Evolutionary conservation across 2,797 vertebrate species (phyloP).

Genomic region (Crenuchus spilurus): DNA sequence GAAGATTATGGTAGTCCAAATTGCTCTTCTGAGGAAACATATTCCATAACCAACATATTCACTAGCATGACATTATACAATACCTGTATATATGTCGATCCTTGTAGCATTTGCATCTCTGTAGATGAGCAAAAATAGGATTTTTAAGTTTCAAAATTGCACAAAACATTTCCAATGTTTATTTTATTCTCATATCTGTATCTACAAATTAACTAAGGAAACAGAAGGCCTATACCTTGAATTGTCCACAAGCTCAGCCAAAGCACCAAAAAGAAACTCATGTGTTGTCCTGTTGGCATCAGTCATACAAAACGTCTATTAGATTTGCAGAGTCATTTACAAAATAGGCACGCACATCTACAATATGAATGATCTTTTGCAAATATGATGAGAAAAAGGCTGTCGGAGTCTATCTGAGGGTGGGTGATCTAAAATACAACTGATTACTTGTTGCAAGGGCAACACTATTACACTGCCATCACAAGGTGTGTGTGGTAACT

Average conservation of each 20-base stretch:
- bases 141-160: not conserved
- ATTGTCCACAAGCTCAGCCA: conserved; percentile 98
- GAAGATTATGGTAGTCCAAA: not conserved
- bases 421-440: too few species aligned
- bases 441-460: too few species aligned
- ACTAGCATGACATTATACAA: not conserved
- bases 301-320: not conserved
- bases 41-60: too few species aligned
- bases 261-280: conserved; percentile 96
- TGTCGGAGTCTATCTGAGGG: too few species aligned
- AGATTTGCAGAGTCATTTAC: not conserved
- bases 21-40: not conserved
- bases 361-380: not conserved
- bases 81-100: conserved; percentile 97
- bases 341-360: not conserved
- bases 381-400: not conserved
- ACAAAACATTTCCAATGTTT: not conserved
- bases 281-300: conserved; percentile 91
- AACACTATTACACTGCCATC: too few species aligned
- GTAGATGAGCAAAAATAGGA: conserved; percentile 60
- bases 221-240: conserved; percentile 83
- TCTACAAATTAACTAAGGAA: not conserved
- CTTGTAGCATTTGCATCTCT: conserved; percentile 97
- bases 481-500: too few species aligned
- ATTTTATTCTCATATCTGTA: not conserved